Evolutionary conservation across 2,888 invertebrate species (phyloP), one percentile per base, ranked within the genome.

Genomic region (Mythimna impura): DNA sequence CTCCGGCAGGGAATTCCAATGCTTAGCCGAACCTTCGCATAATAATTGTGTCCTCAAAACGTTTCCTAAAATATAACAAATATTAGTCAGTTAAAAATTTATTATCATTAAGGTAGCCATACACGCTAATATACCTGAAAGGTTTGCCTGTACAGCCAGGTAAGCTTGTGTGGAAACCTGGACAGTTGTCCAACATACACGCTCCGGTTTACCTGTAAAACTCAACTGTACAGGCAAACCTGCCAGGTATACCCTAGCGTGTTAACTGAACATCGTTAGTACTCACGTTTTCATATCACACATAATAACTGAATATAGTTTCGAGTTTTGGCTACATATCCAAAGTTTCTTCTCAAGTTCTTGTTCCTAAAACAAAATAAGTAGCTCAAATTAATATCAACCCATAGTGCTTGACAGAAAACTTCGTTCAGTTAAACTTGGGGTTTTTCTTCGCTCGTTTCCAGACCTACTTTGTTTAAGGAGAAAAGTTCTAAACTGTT

Each of bases 401-500:
- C 64, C 30, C 47, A 61, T 52, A 57, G 52, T 57, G 25, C 69
- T 77, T 68, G 64, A 64, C 70, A 76, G 72, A 36, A 54, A 76
- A 81, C 40, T 85, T 79, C 47, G 36, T 65, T 65, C 12, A 69
- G n/a, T 74, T 71, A 67, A 71, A 81, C 75, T 76, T 73, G 36
- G 50, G 67, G 76, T 71, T 75, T 84, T 86, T 71, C 72, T 65
- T 64, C 22, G 55, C 66, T 73, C 77, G 66, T 74, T 84, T 57
- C 25, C 71, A 77, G 54, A 61, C 60, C 52, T 63, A 76, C 76
- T 84, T 80, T 82, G 61, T 82, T 75, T 84, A 78, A 82, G 74
- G 76, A 54, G 76, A 71, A 86, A 86, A 82, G 80, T 85, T 85
- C 52, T 25, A 55, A 85, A 86, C 82, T 40, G 74, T 82, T 86